Percentiles rank a stretch among this genome's conserved stretches.
These are phyloP conservation scores for Rhipidura dahli DNA, from an alignment of 2,113 vertebrate genomes.

Conservation along the genomic window DNA sequence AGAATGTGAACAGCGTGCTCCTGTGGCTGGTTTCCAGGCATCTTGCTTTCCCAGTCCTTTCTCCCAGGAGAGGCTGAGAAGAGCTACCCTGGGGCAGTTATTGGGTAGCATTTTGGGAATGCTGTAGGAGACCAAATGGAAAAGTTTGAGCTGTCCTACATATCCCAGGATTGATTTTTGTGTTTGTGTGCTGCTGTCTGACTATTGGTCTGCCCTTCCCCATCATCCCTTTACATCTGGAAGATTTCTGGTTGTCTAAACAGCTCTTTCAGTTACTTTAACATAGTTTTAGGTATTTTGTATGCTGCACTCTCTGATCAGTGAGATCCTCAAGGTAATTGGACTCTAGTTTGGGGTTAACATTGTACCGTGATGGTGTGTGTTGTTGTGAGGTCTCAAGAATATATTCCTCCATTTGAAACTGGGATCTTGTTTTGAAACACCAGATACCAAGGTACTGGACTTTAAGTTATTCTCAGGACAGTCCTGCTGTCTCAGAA, in stretches of 20 bases:
- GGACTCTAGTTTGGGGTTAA: neutral
- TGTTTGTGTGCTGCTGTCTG: neutral
- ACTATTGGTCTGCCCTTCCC: neutral
- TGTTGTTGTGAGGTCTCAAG: constrained; percentile 38
- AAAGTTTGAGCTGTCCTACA: neutral
- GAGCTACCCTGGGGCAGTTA: neutral
- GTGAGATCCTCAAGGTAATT: neutral
- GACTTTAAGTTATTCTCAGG: constrained; percentile 3
- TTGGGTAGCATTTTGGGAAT: neutral
- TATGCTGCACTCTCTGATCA: neutral
- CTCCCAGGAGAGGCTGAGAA: neutral
- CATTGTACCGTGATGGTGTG: constrained; percentile 27
- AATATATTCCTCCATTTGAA: neutral
- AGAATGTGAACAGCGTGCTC: neutral
- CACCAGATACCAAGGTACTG: neutral
- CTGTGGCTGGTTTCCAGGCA: neutral
- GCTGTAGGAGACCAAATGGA: neutral
- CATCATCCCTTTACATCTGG: neutral
- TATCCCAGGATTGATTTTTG: neutral
- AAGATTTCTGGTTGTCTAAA: neutral
- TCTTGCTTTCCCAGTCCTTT: neutral
- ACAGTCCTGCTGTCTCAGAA: neutral
- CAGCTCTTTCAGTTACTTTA: neutral
- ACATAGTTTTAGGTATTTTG: constrained; percentile 14
- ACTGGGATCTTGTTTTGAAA: constrained; percentile 10